Conservation (phyloP, 2,888 invertebrate species). For the Heliconius aoede region DNA sequence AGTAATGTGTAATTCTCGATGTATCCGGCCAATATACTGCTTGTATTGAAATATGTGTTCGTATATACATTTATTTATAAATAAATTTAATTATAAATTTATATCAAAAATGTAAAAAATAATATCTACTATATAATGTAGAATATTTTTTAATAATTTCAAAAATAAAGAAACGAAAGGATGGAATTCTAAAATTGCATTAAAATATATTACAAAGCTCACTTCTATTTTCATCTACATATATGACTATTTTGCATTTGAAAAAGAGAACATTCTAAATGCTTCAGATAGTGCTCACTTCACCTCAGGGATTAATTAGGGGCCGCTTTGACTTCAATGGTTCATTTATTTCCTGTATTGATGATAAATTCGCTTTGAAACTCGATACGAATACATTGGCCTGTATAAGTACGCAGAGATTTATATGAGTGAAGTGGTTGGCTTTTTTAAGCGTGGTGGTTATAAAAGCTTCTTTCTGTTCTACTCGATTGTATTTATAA, state of each 20-base stretch:
- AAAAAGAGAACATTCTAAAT: conserved; percentile 33
- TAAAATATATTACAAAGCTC: not conserved
- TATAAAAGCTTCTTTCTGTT: not conserved
- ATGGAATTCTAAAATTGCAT: not conserved
- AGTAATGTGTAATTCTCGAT: conserved; percentile 19
- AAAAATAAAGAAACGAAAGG: not conserved
- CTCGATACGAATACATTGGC: conserved; percentile 23
- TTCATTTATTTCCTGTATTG: conserved; percentile 37
- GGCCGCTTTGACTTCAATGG: conserved; percentile 38
- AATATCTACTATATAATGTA: not conserved
- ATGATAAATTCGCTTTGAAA: conserved; percentile 37
- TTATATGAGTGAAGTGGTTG: conserved; percentile 15
- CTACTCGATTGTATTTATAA: not conserved
- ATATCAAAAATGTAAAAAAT: too few relatives aligned
- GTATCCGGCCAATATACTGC: not conserved
- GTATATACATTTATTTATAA: not conserved
- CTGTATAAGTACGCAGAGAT: conserved; percentile 21
- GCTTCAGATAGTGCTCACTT: conserved; percentile 32
- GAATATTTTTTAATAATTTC: not conserved
- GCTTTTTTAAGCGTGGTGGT: conserved; percentile 2
- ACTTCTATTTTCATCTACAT: not conserved
- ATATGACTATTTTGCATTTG: conserved; percentile 12
- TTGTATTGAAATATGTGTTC: not conserved
- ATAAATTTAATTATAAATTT: too few relatives aligned
- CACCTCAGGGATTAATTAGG: conserved; percentile 39